Evolutionary conservation across 2,888 invertebrate species (phyloP).

Genomic region (Leucophenga maculata): DNA sequence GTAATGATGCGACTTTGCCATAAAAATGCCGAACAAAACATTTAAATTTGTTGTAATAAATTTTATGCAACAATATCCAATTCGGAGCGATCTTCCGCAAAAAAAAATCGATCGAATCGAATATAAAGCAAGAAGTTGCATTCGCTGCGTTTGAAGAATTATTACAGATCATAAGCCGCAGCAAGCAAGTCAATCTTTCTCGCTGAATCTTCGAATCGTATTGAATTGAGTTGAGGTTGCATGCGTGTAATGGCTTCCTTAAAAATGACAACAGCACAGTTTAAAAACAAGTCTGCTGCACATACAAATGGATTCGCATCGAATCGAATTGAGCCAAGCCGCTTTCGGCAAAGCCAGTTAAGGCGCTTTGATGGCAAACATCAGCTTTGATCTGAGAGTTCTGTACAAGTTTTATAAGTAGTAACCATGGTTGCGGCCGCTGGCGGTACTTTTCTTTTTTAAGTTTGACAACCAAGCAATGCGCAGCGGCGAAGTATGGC

Average conservation of each 20-base stretch:
- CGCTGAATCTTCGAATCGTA: too few relatives aligned
- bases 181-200: slow-evolving; percentile 26
- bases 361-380: slow-evolving; percentile 8
- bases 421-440: not conserved
- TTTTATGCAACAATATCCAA: slow-evolving; percentile 46
- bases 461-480: too few relatives aligned
- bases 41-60: slow-evolving; percentile 67
- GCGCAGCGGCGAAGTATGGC: not conserved
- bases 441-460: slow-evolving; percentile 1
- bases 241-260: slow-evolving; percentile 66
- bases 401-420: not conserved
- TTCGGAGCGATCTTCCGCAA: slow-evolving; percentile 7
- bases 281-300: slow-evolving; percentile 30
- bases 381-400: slow-evolving; percentile 5
- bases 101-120: slow-evolving; percentile 25
- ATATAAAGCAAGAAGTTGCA: slow-evolving; percentile 19
- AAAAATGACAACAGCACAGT: slow-evolving; percentile 43
- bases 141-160: slow-evolving; percentile 39
- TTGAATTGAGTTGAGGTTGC: slow-evolving; percentile 35
- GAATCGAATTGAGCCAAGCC: not conserved
- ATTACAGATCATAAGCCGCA: slow-evolving; percentile 57
- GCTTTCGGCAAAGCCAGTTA: not conserved
- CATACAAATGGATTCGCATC: not conserved
- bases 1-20: slow-evolving; percentile 36
- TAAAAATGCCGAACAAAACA: slow-evolving; percentile 61